Conservation (phyloP, 2,113 vertebrate species). For the Amphilophus citrinellus region DNA sequence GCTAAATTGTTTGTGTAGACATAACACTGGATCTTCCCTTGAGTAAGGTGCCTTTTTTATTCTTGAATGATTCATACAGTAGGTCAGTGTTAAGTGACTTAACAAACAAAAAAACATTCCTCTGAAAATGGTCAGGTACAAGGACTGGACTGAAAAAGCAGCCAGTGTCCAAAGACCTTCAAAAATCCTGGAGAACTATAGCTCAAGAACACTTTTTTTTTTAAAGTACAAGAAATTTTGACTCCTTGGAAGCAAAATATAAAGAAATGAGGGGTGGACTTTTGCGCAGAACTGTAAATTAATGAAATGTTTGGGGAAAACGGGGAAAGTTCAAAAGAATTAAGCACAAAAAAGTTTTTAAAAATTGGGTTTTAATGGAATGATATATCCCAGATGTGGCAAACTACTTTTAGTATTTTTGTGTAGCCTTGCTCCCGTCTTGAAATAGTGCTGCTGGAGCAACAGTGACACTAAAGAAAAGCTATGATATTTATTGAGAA, state of each 20-base stretch:
- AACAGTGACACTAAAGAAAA: constrained; percentile 14
- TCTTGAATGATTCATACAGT: not conserved
- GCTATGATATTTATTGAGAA: constrained; percentile 24
- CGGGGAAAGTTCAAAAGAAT: not conserved
- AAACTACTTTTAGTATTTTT: constrained; percentile 10
- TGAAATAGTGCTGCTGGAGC: constrained; percentile 20
- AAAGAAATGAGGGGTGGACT: not conserved
- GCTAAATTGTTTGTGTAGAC: not conserved
- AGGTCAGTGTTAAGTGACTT: not conserved
- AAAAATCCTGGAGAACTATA: not conserved
- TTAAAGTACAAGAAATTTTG: not conserved
- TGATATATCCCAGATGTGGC: not conserved
- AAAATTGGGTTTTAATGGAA: not conserved
- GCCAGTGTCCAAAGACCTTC: too few relatives aligned
- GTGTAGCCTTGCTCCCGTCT: not conserved
- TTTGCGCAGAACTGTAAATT: not conserved
- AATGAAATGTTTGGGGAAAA: not conserved
- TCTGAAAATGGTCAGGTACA: not conserved
- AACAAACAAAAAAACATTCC: not conserved
- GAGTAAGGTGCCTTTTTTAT: not conserved
- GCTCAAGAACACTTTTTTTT: not conserved
- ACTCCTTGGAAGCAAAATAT: not conserved
- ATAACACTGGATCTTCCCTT: not conserved
- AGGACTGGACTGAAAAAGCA: not conserved
- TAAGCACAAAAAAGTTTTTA: not conserved